Base-by-base conservation (phyloP, 2,113 vertebrate genomes). In the Brienomyrus brachyistius region DNA sequence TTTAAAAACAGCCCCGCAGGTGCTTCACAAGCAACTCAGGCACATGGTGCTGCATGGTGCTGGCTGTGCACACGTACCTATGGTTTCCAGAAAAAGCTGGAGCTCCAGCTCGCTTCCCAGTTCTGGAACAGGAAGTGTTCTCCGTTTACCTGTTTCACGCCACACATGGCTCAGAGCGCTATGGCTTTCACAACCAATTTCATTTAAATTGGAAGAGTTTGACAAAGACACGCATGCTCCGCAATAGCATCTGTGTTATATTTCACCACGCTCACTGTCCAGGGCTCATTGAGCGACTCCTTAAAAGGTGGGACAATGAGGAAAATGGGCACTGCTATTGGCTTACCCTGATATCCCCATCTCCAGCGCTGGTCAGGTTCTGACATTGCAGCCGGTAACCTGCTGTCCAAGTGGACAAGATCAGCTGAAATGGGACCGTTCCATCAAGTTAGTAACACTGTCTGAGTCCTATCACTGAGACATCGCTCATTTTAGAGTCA, bases 301-400 rank as follows among this genome's bases (percentile, higher is more conserved):
- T 84, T 9, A 35, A 35, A 21, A 21, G 10, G 51, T 35, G n/a
- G 31, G 40, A 31, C 15, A 23, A 62, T 47, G 83, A 31, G 13
- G 23, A 62, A 13, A 48, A 59, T 19, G 50, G 35, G 52, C 77
- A 13, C 21, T 40, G 4, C 8, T 21, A 47, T 48, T 19, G 9
- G 90, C 93, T 97, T 91, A 98, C 97, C 96, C 97, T 95, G 47
- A 96, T 88, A 11, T 98, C 97, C 0, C 95, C 95, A 19, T 95
- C 95, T 54, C 97, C 97, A 0, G 96, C 95, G 0, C 96, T 96
- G 93, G 93, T 89, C 6, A 98, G 95, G 70, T 96, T 95, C 93
- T 98, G 97, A 93, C 97, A 98, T 91, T 97, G 97, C 89, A 97
- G 88, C 87, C 95, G 96, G 94, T 98, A 98, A 50, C 96, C 93